Base-by-base conservation (phyloP, 2,797 vertebrate genomes). In the Caiman crocodilus region DNA sequence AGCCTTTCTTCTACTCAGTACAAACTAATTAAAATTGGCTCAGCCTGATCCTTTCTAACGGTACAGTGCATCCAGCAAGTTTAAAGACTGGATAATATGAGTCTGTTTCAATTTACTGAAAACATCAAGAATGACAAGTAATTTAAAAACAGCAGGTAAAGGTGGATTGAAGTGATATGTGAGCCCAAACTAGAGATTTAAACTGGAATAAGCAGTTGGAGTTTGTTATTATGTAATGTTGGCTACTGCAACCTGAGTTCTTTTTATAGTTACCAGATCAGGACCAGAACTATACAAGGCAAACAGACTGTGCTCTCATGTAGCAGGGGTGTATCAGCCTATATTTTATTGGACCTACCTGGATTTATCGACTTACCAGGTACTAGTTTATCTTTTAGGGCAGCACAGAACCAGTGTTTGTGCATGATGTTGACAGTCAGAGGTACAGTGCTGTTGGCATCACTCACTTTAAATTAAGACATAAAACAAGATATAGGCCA, bases 381-480 rank as follows among this genome's bases (percentile, higher is more conserved):
- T 32, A 32, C 5, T 18, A 32, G 12, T 35, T 69, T 69, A 6
- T 21, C 67, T 13, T 20, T 21, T 69, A 32, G 5, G 20, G 20
- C 32, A 35, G 67, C 14, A 69, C 35, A 13, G 67, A 69, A 69
- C 32, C 20, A 42, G 30, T 6, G 5, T 18, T 23, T 57, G 35
- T 11, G 35, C 57, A 77, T 88, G 82, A 63, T 75, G 83, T 90
- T 57, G 0, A 0, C 17, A 50, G 86, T 79, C 85, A 61, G 74
- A 1, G 3, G 69, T 20, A 57, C 14, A 25, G 28, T 42, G 73
- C 35, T 74, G 79, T 79, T 91, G 84, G 80, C 0, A 4, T 83
- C 86, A 35, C 35, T 69, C 11, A 91, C 67, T 93, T 79, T 76
- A 93, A 78, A 90, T 78, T 14, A 84, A 94, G 85, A 90, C 60